Evolutionary conservation across 1,140 invertebrate species (phyloP), one percentile per base, ranked within the genome.

Genomic region (Planococcus citri): DNA sequence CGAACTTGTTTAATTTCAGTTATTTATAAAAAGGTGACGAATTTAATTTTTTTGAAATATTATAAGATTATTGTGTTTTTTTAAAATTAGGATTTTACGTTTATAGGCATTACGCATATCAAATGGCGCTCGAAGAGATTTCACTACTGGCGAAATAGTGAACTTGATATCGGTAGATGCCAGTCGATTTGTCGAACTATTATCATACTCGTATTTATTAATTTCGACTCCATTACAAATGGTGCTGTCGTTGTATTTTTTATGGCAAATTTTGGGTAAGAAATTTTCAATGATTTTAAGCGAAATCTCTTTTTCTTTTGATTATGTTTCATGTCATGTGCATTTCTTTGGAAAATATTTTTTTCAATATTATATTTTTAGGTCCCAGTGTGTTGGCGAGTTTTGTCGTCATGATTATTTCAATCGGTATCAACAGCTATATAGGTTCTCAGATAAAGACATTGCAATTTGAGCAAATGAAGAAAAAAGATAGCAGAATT

Each of bases 221-320:
- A 98, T 95, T 95, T 97, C 94, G 0, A 94, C 92, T 1, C 95
- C 95, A 0, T 79, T 97, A 8, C 94, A 97, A 82, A 97, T 97
- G 73, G 81, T 79, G 9, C 76, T 97, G 10, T 88, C 92, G 0
- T 77, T 97, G 17, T 95, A 89, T 75, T 95, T 97, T 80, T 79
- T 98, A 4, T 97, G 93, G 92, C 83, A 86, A 29, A 88, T 88
- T 71, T 78, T 92, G 6, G 84, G 27, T 84, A 85, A n/a, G n/a
- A n/a, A n/a, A n/a, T n/a, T n/a, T n/a, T n/a, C n/a, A n/a, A n/a
- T n/a, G 57, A 27, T 37, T 37, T n/a, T n/a, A n/a, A n/a, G n/a
- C 6, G 33, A 6, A 37, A n/a, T n/a, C n/a, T n/a, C 33, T 37
- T 37, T 8, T 8, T 37, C 14, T 8, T 37, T 37, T 37, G 14